Base-by-base conservation (phyloP, 2,888 invertebrate species). In the Andricus quercusramuli region DNA sequence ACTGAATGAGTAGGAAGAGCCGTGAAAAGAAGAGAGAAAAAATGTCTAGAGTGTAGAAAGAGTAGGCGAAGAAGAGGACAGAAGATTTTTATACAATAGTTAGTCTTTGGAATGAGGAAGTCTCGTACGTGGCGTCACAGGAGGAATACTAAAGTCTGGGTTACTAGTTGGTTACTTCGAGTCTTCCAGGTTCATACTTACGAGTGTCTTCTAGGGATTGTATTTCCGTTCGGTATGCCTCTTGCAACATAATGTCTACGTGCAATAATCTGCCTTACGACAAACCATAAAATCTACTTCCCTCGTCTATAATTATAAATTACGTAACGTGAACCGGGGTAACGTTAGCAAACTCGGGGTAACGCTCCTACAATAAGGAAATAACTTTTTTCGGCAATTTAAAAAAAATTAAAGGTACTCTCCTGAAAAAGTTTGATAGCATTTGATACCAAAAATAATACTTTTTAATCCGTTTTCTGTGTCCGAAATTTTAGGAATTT, bases 91-190 rank as follows among this genome's bases (percentile, higher is more conserved):
- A 74, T 32, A 51, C 74, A 74, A 74, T 70, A 74, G 32, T 74
- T 74, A 5, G 56, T 56, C 86, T 86, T 79, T 89, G 91, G 91
- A 90, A 91, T 91, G 91, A 91, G 91, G 91, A 91, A 91, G 90
- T 89, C 86, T 87, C 86, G 87, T 85, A 88, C 85, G 85, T 83
- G 76, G 84, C 83, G 86, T 90, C 90, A 88, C 87, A 87, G 83
- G 84, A 88, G 85, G 91, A 91, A 91, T 91, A 91, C 90, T 91
- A 91, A 91, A 91, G 90, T 91, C 89, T 91, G 89, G 89, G 90
- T 90, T 91, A 91, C 89, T 88, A 90, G 90, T 88, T 88, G 87
- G 86, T 88, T 86, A 85, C 85, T 86, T 85, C 79, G 84, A 83
- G 86, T 88, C 88, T 88, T 89, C 87, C 84, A 85, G 84, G 85